Evolutionary conservation across 1,140 invertebrate genomes (phyloP).

Genomic region (Trichomalopsis sarcophagae): DNA sequence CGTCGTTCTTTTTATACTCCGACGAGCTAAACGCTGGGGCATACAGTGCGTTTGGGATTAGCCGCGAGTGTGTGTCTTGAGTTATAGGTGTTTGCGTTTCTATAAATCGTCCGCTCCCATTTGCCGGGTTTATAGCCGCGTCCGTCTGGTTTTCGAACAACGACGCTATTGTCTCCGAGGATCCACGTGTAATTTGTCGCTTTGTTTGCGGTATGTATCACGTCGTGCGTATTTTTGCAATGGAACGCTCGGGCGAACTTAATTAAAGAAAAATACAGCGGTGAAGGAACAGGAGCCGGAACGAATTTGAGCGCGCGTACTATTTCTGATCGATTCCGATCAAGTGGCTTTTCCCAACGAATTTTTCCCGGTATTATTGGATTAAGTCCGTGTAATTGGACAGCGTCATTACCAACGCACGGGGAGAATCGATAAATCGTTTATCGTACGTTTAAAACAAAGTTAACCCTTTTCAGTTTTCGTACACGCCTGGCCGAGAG

Average conservation of each 20-base stretch:
- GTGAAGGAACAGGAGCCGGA: not conserved
- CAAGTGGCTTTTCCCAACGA: not conserved
- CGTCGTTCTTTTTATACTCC: not conserved
- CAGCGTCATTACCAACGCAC: not conserved
- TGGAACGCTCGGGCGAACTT: too few species aligned
- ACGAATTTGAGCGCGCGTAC: not conserved
- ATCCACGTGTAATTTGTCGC: too few species aligned
- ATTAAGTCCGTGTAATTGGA: conserved; percentile 2
- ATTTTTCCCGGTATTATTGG: not conserved
- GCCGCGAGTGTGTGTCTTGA: too few species aligned
- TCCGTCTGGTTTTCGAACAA: too few species aligned
- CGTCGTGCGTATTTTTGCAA: too few species aligned
- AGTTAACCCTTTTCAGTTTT: not conserved
- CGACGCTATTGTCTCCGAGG: too few species aligned
- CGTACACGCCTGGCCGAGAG: not conserved
- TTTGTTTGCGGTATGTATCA: not conserved
- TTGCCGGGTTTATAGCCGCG: not conserved
- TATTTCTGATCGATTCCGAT: not conserved
- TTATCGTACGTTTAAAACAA: not conserved
- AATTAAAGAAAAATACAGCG: not conserved
- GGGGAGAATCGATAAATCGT: not conserved
- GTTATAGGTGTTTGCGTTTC: too few species aligned
- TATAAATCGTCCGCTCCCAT: not conserved
- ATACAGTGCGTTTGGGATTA: too few species aligned
- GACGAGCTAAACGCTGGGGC: too few species aligned